Evolutionary conservation across 2,888 invertebrate genomes (phyloP).

Genomic region (Dasypolia templi): DNA sequence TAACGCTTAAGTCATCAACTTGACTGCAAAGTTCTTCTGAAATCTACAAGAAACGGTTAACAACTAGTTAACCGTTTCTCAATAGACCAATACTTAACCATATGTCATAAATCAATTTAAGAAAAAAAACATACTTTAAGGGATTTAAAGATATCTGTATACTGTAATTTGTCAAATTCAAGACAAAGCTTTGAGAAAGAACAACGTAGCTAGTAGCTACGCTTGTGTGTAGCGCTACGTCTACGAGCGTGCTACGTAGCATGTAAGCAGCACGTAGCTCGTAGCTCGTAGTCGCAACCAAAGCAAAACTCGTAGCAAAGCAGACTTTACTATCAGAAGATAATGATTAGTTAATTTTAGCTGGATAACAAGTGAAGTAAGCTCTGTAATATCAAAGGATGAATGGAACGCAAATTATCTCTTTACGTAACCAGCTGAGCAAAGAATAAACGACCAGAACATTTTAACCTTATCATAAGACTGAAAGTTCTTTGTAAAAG

Average conservation of each 20-base stretch:
- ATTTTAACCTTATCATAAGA: slow-evolving; percentile 7
- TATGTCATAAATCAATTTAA: neutral
- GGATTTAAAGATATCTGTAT: neutral
- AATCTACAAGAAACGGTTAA: neutral
- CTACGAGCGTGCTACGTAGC: slow-evolving; percentile 56
- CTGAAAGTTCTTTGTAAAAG: slow-evolving; percentile 22
- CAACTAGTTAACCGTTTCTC: no score
- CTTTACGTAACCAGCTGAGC: slow-evolving; percentile 67
- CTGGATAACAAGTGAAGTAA: slow-evolving; percentile 5
- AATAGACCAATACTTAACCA: slow-evolving; percentile 37
- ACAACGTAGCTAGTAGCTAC: slow-evolving; percentile 40
- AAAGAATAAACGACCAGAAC: slow-evolving; percentile 25
- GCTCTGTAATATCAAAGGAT: slow-evolving; percentile 29
- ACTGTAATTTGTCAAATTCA: slow-evolving; percentile 8
- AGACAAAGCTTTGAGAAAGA: slow-evolving; percentile 16
- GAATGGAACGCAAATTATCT: slow-evolving; percentile 57
- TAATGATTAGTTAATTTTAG: slow-evolving; percentile 18
- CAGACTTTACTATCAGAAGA: slow-evolving; percentile 11
- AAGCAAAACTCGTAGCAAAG: slow-evolving; percentile 45
- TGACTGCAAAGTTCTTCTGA: neutral
- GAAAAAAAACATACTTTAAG: neutral
- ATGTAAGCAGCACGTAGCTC: slow-evolving; percentile 41
- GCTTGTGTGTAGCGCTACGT: slow-evolving; percentile 45
- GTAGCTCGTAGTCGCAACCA: slow-evolving; percentile 58
- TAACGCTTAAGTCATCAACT: slow-evolving; percentile 18